A percentile compares a stretch with the other conserved stretches of the same genome.
Evolutionary conservation across 2,888 invertebrate genomes (phyloP).

Genomic region (Drosophila phalerata): DNA sequence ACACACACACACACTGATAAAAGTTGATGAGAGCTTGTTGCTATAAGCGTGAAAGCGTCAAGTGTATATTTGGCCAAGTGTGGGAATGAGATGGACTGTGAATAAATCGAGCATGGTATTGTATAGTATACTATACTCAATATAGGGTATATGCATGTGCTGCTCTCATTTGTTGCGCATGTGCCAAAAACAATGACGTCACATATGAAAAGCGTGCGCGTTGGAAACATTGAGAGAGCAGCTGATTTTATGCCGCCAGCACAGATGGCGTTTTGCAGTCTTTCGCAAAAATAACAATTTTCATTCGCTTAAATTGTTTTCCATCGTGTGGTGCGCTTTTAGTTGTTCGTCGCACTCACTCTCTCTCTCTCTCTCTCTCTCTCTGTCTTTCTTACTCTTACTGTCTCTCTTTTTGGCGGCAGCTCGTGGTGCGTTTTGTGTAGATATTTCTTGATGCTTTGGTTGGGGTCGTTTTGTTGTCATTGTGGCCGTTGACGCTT

Average conservation of each 20-base stretch:
- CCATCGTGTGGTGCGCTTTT: conserved; percentile 46
- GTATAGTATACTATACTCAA: neutral
- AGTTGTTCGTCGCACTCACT: conserved; percentile 10
- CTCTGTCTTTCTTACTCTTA: conserved; percentile 5
- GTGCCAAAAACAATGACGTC: conserved; percentile 67
- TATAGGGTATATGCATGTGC: conserved; percentile 8
- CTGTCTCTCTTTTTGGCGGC: conserved; percentile 10
- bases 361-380: neutral
- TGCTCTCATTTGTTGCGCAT: conserved; percentile 58
- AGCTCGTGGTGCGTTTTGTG: conserved; percentile 21
- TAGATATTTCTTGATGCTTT: conserved; percentile 12
- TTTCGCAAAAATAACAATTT: conserved; percentile 53
- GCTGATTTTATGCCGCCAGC: conserved; percentile 62
- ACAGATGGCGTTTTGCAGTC: conserved; percentile 55
- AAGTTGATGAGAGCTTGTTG: conserved; percentile 47
- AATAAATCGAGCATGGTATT: conserved; percentile 4
- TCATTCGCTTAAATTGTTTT: conserved; percentile 69
- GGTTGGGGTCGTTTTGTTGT: conserved; percentile 23
- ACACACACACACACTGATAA: neutral
- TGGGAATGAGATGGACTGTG: conserved; percentile 26
- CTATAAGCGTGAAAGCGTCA: conserved; percentile 7
- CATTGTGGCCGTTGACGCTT: conserved; percentile 19
- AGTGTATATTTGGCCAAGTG: conserved; percentile 20
- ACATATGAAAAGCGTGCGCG: conserved; percentile 65
- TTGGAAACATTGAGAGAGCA: conserved; percentile 43